phyloP scores from a whole-genome alignment of 2,797 vertebrate species.

The Argya squamiceps region DNA sequence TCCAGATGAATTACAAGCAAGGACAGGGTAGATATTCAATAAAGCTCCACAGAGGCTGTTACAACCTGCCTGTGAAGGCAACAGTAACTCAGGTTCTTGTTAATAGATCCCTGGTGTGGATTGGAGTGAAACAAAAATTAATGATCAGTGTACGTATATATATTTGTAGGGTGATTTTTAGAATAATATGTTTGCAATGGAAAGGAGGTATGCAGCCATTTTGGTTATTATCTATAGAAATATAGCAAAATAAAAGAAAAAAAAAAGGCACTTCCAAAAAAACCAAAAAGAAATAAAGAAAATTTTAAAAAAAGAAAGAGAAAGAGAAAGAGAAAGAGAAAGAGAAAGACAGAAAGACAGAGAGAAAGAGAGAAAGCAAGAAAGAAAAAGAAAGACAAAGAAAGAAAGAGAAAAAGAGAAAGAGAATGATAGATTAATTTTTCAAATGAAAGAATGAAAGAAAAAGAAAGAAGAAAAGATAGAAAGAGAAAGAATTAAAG shows the following conservation, averaged over 20 bases:
- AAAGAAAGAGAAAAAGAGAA: no score
- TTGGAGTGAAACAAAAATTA: fast-evolving
- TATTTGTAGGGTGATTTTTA: fast-evolving
- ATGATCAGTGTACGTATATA: background rate
- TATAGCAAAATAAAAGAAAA: background rate
- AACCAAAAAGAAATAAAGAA: background rate
- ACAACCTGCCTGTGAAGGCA: background rate
- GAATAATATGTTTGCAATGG: background rate
- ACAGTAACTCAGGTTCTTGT: background rate
- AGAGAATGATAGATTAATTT: no score
- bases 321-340: no score
- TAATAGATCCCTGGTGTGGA: background rate
- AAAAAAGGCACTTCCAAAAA: background rate
- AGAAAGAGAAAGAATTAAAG: no score
- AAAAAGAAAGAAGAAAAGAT: background rate
- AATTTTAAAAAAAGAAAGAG: no score
- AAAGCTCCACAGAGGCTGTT: background rate
- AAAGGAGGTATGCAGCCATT: background rate
- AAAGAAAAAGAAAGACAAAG: background rate
- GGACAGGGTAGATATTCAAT: background rate
- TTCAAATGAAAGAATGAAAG: no score
- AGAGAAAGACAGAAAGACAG: no score
- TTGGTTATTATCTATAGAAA: background rate
- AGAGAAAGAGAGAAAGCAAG: no score
- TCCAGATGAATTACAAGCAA: background rate